These are phyloP conservation scores for Eugnorisma glareosa DNA, from an alignment of 2,888 invertebrate species.

Conservation along the genomic window DNA sequence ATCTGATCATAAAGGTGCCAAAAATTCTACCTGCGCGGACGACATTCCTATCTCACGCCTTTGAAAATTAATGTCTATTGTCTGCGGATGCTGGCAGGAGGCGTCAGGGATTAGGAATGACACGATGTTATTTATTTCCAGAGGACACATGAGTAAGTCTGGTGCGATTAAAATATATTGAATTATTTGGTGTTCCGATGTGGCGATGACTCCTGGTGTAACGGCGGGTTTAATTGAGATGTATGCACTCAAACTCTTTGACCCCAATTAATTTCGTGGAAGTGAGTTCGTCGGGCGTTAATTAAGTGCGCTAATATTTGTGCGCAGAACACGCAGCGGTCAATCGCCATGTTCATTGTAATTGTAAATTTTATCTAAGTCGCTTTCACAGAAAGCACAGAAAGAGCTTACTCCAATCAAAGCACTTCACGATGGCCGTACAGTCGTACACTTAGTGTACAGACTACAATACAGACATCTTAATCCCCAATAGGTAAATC, in stretches of 20 bases:
- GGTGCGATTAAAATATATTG: slow-evolving; percentile 58
- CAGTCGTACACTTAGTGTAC: neutral
- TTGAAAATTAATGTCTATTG: slow-evolving; percentile 89
- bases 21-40: slow-evolving; percentile 89
- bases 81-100: slow-evolving; percentile 75
- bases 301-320: slow-evolving; percentile 87
- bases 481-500: neutral
- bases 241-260: slow-evolving; percentile 89
- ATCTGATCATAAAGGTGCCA: slow-evolving; percentile 90
- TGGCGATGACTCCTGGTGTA: slow-evolving; percentile 75
- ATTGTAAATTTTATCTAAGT: slow-evolving; percentile 66
- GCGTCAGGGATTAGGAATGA: slow-evolving; percentile 77
- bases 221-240: slow-evolving; percentile 86
- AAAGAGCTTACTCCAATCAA: slow-evolving; percentile 9
- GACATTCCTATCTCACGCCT: slow-evolving; percentile 87
- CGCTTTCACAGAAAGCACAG: neutral
- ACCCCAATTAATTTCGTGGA: slow-evolving; percentile 89
- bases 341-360: slow-evolving; percentile 73
- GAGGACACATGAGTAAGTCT: slow-evolving; percentile 55
- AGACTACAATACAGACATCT: too few relatives aligned
- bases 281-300: slow-evolving; percentile 85
- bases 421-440: neutral
- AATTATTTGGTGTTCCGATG: slow-evolving; percentile 64
- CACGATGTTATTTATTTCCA: slow-evolving; percentile 68
- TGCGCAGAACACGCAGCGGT: slow-evolving; percentile 76